Evolutionary conservation across 2,888 invertebrate genomes (phyloP).

Genomic region (Nineta flava): DNA sequence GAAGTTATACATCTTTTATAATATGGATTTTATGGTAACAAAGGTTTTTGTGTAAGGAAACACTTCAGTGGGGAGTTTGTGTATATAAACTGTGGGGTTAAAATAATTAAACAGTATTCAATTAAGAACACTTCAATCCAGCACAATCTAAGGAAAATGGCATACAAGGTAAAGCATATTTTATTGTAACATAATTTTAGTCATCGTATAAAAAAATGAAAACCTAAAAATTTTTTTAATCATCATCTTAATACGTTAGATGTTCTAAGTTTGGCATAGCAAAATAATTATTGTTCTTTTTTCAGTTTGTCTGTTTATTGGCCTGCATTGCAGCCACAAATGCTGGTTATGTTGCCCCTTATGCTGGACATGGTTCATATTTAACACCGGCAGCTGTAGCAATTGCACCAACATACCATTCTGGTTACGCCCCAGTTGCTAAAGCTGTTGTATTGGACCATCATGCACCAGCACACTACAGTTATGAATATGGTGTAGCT

Average conservation of each 20-base stretch:
- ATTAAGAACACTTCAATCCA: not conserved
- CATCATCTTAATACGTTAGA: not conserved
- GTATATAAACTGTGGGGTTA: too few relatives aligned
- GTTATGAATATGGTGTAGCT: slow-evolving; percentile 33
- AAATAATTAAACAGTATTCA: too few relatives aligned
- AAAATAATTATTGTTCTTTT: not conserved
- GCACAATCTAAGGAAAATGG: not conserved
- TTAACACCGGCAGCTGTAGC: too few relatives aligned
- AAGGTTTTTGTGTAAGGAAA: too few relatives aligned
- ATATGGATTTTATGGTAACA: too few relatives aligned
- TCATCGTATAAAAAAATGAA: too few relatives aligned
- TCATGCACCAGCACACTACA: slow-evolving; percentile 27
- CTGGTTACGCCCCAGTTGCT: not conserved
- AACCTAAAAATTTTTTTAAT: too few relatives aligned
- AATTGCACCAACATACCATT: too few relatives aligned
- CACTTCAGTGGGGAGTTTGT: too few relatives aligned
- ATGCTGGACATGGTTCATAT: slow-evolving; percentile 6
- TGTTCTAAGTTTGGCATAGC: not conserved
- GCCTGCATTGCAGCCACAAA: not conserved
- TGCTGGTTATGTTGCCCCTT: not conserved
- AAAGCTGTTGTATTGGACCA: not conserved
- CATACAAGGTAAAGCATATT: slow-evolving; percentile 1
- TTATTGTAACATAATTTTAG: too few relatives aligned
- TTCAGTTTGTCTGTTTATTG: not conserved
- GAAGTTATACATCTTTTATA: too few relatives aligned